Conservation (phyloP, 2,113 vertebrate species). For the Pundamilia nyererei region DNA sequence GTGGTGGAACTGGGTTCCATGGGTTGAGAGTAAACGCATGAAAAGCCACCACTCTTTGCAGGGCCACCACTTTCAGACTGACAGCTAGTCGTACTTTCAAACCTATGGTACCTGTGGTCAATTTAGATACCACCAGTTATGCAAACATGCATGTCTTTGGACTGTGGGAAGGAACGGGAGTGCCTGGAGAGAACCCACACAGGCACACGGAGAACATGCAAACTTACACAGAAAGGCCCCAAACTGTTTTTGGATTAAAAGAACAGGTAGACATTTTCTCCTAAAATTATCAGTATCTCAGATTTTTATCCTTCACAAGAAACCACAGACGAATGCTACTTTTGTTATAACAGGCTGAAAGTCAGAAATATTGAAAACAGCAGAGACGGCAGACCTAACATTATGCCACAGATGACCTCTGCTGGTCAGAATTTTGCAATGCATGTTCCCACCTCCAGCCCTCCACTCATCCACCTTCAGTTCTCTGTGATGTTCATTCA, state of each 20-base stretch:
- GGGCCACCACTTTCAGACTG: not conserved
- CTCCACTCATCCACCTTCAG: not conserved
- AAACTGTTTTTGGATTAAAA: not conserved
- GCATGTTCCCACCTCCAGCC: not conserved
- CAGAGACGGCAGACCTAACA: not conserved
- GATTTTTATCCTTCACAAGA: not conserved
- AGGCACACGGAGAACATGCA: not conserved
- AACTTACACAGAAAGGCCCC: not conserved
- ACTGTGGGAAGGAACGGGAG: not conserved
- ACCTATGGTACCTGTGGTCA: not conserved
- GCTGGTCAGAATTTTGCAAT: conserved; percentile 28
- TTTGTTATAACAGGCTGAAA: not conserved
- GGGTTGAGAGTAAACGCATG: not conserved
- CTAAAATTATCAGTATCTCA: not conserved
- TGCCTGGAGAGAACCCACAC: not conserved
- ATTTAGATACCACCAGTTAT: not conserved
- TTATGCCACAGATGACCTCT: conserved; percentile 49
- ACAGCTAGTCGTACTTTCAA: not conserved
- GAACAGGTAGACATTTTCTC: not conserved
- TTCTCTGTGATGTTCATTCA: not conserved
- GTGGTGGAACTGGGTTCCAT: not conserved
- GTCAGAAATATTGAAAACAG: not conserved
- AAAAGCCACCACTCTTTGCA: not conserved
- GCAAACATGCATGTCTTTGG: not conserved
- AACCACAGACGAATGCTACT: not conserved